These are phyloP conservation scores for Apteryx mantelli DNA, from an alignment of 2,113 vertebrate species.

Conservation along the genomic window DNA sequence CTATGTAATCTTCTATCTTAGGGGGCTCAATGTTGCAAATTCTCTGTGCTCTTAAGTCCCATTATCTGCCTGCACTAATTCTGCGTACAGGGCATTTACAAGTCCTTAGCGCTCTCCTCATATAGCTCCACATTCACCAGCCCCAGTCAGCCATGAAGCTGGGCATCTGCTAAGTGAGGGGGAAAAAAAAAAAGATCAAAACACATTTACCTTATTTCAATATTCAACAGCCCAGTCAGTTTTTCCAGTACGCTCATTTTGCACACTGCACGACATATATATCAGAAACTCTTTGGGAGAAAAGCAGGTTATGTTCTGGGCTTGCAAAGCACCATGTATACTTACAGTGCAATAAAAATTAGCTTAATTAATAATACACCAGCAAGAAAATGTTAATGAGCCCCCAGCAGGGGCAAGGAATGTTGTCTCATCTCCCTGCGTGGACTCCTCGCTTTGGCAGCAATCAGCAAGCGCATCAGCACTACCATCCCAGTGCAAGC, in stretches of 20 bases:
- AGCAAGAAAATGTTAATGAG: conserved; percentile 53
- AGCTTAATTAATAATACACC: conserved; percentile 54
- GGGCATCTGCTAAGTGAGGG: neutral
- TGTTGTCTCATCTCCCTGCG: neutral
- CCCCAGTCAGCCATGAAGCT: neutral
- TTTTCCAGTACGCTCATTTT: neutral
- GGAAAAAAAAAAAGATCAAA: neutral
- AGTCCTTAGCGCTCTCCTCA: neutral
- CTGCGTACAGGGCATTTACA: neutral
- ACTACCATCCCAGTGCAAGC: neutral
- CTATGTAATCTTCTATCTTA: neutral
- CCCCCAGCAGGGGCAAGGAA: neutral
- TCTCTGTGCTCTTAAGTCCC: neutral
- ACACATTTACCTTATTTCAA: neutral
- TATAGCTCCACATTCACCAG: neutral
- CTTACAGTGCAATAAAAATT: conserved; percentile 43
- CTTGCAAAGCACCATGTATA: conserved; percentile 13
- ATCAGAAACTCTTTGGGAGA: neutral
- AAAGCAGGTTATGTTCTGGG: neutral
- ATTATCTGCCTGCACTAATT: neutral
- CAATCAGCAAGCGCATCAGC: neutral
- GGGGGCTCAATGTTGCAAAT: neutral
- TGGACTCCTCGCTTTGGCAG: conserved; percentile 34
- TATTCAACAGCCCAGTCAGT: neutral
- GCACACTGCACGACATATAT: neutral